Evolutionary conservation across 2,113 vertebrate genomes (phyloP).

Genomic region (Alosa alosa): DNA sequence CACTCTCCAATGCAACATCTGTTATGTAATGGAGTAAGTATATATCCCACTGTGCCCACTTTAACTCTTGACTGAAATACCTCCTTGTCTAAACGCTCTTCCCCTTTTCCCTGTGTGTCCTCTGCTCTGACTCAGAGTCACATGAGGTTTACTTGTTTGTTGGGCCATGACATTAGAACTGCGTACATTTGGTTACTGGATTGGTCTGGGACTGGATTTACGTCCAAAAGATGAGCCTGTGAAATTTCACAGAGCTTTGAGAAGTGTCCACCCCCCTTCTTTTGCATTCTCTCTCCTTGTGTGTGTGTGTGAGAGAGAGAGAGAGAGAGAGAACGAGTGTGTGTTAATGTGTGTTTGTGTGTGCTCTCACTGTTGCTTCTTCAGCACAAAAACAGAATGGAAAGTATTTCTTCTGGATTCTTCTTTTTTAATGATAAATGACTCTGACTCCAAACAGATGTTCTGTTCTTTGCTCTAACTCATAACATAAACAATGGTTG

Average conservation of each 20-base stretch:
- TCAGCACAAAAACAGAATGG: neutral
- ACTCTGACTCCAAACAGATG: constrained; percentile 2
- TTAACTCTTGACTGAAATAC: neutral
- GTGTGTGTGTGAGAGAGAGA: neutral
- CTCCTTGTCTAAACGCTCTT: neutral
- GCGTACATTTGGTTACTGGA: neutral
- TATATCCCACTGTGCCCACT: neutral
- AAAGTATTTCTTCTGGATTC: neutral
- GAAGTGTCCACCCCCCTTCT: neutral
- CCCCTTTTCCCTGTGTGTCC: neutral
- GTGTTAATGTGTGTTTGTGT: neutral
- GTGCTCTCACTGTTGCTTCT: neutral
- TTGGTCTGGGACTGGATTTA: too few species aligned
- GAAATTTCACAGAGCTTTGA: constrained; percentile 19
- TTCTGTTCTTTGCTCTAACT: neutral
- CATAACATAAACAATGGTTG: neutral
- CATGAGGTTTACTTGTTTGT: neutral
- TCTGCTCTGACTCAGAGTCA: neutral
- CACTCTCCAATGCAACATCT: neutral
- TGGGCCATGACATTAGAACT: neutral
- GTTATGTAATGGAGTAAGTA: constrained; percentile 2
- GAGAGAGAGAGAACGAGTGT: neutral
- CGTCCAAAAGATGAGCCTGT: constrained; percentile 4
- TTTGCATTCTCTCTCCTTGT: neutral
- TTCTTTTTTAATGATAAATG: neutral